These are phyloP conservation scores for Zootoca vivipara DNA, from an alignment of 2,113 vertebrate species.

Conservation along the genomic window DNA sequence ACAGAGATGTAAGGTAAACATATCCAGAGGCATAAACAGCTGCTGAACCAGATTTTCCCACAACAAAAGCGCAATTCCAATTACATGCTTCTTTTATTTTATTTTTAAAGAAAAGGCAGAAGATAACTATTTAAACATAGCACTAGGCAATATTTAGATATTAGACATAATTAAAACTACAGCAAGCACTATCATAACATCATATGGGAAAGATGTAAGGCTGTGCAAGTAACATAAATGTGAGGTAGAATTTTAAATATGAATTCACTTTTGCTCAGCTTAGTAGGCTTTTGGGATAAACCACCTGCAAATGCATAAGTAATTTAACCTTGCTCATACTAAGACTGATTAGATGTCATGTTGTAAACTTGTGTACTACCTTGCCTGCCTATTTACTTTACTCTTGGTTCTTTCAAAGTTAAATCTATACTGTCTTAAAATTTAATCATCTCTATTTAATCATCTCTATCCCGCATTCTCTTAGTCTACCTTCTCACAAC, in stretches of 20 bases:
- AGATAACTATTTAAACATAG: constrained; percentile 29
- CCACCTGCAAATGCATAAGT: constrained; percentile 15
- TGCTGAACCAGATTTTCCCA: constrained; percentile 39
- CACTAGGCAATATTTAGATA: constrained; percentile 36
- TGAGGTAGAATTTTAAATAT: constrained; percentile 18
- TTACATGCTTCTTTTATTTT: constrained; percentile 30
- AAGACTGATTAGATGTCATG: constrained; percentile 14
- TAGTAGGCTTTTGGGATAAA: background rate
- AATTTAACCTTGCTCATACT: background rate
- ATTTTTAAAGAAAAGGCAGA: constrained; percentile 31
- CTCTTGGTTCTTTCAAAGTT: too few relatives aligned
- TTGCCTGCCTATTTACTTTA: background rate
- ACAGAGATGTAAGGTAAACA: constrained; percentile 34
- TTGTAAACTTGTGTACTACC: background rate
- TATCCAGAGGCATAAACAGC: constrained; percentile 28
- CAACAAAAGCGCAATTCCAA: constrained; percentile 22
- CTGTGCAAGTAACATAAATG: background rate
- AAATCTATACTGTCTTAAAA: too few relatives aligned
- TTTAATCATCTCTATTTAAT: too few relatives aligned
- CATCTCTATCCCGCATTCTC: too few relatives aligned
- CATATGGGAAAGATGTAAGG: constrained; percentile 26
- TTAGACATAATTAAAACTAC: constrained; percentile 47
- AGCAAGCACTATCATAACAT: constrained; percentile 36
- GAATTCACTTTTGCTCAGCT: constrained; percentile 21
- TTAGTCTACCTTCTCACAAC: too few relatives aligned